phyloP scores from a whole-genome alignment of 2,797 vertebrate species.

The Microcaecilia unicolor region DNA sequence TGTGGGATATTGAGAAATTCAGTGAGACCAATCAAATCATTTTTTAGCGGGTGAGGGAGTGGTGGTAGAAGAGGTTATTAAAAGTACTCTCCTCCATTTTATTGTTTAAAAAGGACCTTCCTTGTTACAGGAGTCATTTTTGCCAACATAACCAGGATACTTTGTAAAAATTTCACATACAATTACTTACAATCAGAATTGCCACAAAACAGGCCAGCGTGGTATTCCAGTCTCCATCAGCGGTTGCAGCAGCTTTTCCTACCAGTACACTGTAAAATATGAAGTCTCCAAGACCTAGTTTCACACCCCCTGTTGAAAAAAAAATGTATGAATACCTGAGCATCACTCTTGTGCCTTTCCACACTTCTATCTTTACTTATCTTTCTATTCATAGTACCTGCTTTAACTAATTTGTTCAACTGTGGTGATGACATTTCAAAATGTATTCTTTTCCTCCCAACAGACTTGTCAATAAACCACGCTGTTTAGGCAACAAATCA shows the following conservation, averaged over 20 bases:
- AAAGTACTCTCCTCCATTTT: too few species aligned
- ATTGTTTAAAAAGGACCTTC: too few species aligned
- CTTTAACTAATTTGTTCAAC: not conserved
- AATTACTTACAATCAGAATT: slow-evolving; percentile 83
- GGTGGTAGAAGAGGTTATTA: too few species aligned
- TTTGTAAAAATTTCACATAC: not conserved
- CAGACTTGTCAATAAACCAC: too few species aligned
- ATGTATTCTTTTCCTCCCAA: too few species aligned
- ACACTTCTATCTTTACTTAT: not conserved
- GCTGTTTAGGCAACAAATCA: too few species aligned
- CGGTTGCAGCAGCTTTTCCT: slow-evolving; percentile 82
- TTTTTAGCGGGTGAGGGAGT: too few species aligned
- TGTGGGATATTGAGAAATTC: too few species aligned
- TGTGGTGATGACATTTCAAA: too few species aligned
- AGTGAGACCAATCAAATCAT: too few species aligned
- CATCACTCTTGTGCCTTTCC: not conserved
- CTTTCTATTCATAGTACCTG: not conserved
- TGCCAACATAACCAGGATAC: too few species aligned
- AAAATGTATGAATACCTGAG: not conserved
- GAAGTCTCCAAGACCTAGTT: slow-evolving; percentile 91
- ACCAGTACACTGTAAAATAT: slow-evolving; percentile 97
- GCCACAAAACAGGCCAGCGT: slow-evolving; percentile 92
- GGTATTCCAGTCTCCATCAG: slow-evolving; percentile 92
- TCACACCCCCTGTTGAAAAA: slow-evolving; percentile 73
- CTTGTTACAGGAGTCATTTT: too few species aligned